Evolutionary conservation across 2,888 invertebrate genomes (phyloP).

Genomic region (Hydropsyche betteni): DNA sequence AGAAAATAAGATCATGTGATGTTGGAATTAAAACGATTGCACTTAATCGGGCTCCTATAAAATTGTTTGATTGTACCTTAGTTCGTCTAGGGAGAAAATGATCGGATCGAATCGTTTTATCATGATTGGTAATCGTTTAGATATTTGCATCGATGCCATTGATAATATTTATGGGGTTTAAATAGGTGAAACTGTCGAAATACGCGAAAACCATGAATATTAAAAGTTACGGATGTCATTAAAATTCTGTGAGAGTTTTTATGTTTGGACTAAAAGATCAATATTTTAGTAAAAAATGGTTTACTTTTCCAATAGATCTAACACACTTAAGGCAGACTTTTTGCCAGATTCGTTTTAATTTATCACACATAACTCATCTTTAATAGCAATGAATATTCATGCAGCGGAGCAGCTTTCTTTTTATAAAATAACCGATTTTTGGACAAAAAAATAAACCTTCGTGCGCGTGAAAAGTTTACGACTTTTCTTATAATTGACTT

Average conservation of each 20-base stretch:
- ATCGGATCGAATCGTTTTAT: background rate
- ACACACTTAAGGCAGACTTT: conserved; percentile 9
- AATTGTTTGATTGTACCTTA: background rate
- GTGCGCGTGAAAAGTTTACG: conserved; percentile 8
- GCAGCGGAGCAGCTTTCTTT: conserved; percentile 4
- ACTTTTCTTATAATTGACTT: conserved; percentile 21
- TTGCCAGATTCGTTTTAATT: conserved; percentile 25
- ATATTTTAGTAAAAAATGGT: background rate
- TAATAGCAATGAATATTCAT: conserved; percentile 24
- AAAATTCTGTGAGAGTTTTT: conserved; percentile 19
- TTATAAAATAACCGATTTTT: background rate
- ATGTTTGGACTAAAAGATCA: too few relatives aligned
- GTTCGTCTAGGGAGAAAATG: background rate
- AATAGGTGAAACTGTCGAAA: background rate
- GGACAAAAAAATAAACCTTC: conserved; percentile 19
- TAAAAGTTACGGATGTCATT: conserved; percentile 19
- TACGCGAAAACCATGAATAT: background rate
- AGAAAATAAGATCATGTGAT: too few relatives aligned
- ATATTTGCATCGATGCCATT: background rate
- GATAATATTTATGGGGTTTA: too few relatives aligned
- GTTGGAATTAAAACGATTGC: too few relatives aligned
- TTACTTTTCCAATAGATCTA: conserved; percentile 1
- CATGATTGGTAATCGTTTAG: background rate
- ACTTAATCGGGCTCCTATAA: background rate
- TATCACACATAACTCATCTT: conserved; percentile 30